A percentile compares a stretch with the other conserved stretches of the same genome.
Evolutionary conservation across 2,797 vertebrate species (phyloP).

Genomic region (Gymnopithys bicolor): DNA sequence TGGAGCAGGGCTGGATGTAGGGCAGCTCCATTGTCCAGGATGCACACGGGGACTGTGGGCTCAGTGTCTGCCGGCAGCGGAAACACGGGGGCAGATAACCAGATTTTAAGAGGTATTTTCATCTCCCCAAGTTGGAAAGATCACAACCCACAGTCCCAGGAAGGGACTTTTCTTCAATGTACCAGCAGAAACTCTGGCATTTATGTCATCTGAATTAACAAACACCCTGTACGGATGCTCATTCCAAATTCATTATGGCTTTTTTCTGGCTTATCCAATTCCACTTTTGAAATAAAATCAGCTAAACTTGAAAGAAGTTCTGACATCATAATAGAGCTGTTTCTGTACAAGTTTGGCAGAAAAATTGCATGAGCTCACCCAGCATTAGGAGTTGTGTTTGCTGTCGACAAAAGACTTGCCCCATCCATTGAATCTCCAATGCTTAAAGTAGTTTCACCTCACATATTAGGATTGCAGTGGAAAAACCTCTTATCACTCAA

Average conservation of each 20-base stretch:
- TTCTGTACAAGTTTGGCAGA: not conserved
- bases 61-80: not conserved
- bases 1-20: not conserved
- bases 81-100: not conserved
- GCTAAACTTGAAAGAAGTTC: not conserved
- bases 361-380: not conserved
- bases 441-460: not conserved
- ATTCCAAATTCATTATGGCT: not conserved
- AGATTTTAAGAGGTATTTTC: not conserved
- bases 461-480: not conserved
- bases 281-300: not conserved
- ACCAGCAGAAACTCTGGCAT: not conserved
- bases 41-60: fast-evolving
- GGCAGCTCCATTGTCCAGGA: fast-evolving
- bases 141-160: not conserved
- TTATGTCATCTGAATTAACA: not conserved
- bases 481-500: not conserved
- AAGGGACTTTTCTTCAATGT: not conserved
- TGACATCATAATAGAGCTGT: fast-evolving
- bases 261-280: not conserved
- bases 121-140: not conserved
- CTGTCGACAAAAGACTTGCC: not conserved
- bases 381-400: fast-evolving
- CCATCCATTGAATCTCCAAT: fast-evolving
- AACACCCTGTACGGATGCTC: fast-evolving